These are phyloP conservation scores for Trichomycterus rosablanca DNA, from an alignment of 2,113 vertebrate genomes.

Conservation along the genomic window DNA sequence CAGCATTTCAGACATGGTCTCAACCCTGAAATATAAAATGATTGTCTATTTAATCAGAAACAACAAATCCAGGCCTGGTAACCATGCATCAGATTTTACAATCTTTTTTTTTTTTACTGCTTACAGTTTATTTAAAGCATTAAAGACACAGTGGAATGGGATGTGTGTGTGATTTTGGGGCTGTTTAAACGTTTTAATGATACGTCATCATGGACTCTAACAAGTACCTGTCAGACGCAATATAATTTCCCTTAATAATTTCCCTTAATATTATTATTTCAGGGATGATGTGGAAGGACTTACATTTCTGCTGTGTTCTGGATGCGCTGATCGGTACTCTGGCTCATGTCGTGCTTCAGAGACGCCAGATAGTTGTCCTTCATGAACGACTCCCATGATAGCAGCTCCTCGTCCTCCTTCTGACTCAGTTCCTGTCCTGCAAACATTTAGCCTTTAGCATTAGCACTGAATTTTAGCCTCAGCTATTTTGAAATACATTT, in stretches of 20 bases:
- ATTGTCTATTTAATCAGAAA: background rate
- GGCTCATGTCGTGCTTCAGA: slow-evolving; percentile 63
- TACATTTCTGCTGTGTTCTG: slow-evolving; percentile 80
- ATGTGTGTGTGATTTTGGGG: no score
- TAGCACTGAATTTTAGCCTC: no score
- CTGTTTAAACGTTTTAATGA: no score
- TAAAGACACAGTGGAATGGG: no score
- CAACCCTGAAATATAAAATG: slow-evolving; percentile 66
- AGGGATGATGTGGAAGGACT: background rate
- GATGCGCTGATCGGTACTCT: slow-evolving; percentile 75
- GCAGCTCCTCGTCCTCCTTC: slow-evolving; percentile 76
- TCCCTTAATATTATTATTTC: no score
- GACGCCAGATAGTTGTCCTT: slow-evolving; percentile 85
- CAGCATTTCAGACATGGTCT: slow-evolving; percentile 67
- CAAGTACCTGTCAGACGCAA: no score
- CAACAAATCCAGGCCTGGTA: background rate
- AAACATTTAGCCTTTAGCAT: background rate
- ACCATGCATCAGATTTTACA: no score
- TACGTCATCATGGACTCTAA: no score
- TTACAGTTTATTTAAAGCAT: no score
- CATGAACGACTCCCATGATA: slow-evolving; percentile 87
- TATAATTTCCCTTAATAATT: no score
- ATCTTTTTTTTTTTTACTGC: no score
- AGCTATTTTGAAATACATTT: no score
- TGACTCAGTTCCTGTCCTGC: slow-evolving; percentile 75